Evolutionary conservation across 2,797 vertebrate species (phyloP), one percentile per base, ranked within the genome.

Genomic region (Sebastes diaconus): DNA sequence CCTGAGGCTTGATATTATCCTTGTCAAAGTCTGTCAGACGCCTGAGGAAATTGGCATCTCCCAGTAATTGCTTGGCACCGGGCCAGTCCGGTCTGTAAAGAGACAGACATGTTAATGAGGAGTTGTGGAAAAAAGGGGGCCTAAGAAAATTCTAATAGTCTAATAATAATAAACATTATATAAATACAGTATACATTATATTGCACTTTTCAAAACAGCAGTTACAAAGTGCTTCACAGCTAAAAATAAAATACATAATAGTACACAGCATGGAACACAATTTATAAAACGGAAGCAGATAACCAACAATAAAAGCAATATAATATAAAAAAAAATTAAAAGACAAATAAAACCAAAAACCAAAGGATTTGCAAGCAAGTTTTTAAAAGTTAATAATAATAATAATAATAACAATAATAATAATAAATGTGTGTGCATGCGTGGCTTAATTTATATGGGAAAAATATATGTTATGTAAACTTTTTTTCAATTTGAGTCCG

Each of bases 1-100:
- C 92, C 81, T 96, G 93, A 27, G 95, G 88, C 50, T 95, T 97
- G 88, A 98, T 96, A 88, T 97, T 97, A 88, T 97, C 95, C 92
- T 97, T 96, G 84, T 97, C 96, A 32, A 96, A 96, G 29, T 97
- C 95, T 52, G 91, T 94, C 83, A 97, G 94, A 58, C 94, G 95
- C 90, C 79, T 95, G 46, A 97, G 94, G 81, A 97, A 98, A 91
- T 95, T 91, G 34, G 95, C 93, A 66, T 97, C 97, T 30, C 96
- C 94, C 57, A 98, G 93, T 85, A 97, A 75, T 79, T 97, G 96
- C 84, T 97, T 97, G 82, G 97, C 96, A 80, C 95, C 87, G 36
- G 91, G 25, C 97, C 96, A 98, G 86, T 97, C 96, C 32, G 96
- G 93, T 84, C 96, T 98, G 88, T 88, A 71, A 65, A 27, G 39